These are phyloP conservation scores for Fragariocoptes setiger DNA, from an alignment of 1,140 invertebrate species.

Conservation along the genomic window DNA sequence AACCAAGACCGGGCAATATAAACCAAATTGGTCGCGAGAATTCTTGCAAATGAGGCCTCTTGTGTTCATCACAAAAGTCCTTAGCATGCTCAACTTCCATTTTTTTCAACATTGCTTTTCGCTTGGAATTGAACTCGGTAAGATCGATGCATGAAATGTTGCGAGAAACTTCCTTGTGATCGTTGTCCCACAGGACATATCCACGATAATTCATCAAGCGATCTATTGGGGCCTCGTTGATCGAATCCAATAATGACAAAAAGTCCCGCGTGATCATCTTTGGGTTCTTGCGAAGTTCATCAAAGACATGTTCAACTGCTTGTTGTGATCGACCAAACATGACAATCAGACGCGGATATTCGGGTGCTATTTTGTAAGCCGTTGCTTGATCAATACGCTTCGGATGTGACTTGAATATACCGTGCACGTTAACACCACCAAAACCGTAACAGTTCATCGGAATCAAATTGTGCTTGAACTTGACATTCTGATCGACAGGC, in stretches of 20 bases:
- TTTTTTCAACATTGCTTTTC: not conserved
- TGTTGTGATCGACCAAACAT: constrained; percentile 20
- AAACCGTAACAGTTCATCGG: constrained; percentile 87
- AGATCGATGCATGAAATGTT: not conserved
- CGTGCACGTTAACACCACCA: constrained; percentile 78
- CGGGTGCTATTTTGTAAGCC: constrained; percentile 1
- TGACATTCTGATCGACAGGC: constrained; percentile 17
- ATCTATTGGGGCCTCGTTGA: constrained; percentile 1
- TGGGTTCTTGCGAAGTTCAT: constrained; percentile 15
- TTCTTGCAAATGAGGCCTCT: constrained; percentile 1
- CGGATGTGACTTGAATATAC: constrained; percentile 32
- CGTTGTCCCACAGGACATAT: constrained; percentile 1
- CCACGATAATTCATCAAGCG: not conserved
- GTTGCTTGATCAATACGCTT: not conserved
- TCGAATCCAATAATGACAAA: constrained; percentile 6
- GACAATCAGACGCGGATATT: constrained; percentile 15
- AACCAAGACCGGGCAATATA: constrained; percentile 83
- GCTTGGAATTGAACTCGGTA: not conserved
- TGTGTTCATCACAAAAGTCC: too few species aligned
- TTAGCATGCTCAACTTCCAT: not conserved
- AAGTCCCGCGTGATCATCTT: constrained; percentile 10
- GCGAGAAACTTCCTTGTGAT: constrained; percentile 1
- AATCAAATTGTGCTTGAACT: constrained; percentile 44
- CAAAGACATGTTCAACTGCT: constrained; percentile 16
- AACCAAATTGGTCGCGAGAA: constrained; percentile 48